phyloP scores from a whole-genome alignment of 2,888 invertebrate species.

The Drosophila paranaensis region DNA sequence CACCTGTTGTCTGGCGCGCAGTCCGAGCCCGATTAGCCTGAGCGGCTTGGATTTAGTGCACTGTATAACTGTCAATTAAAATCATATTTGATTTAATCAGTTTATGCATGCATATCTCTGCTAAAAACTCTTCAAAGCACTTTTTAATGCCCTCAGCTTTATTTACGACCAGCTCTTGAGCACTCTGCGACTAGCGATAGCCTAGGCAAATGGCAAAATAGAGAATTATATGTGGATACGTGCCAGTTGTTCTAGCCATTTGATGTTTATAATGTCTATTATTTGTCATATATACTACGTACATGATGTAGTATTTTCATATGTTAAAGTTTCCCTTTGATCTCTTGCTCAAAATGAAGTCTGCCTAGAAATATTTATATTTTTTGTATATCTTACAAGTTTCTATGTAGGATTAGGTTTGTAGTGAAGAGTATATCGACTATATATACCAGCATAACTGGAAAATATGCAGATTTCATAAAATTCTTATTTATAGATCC shows the following conservation, averaged over 20 bases:
- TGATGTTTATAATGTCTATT: too few species aligned
- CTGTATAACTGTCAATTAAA: slow-evolving; percentile 75
- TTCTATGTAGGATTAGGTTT: too few species aligned
- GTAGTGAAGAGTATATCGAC: background rate
- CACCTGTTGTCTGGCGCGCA: background rate
- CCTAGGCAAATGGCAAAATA: background rate
- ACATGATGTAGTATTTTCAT: too few species aligned
- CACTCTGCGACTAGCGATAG: background rate
- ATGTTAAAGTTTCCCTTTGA: background rate
- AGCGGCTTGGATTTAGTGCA: slow-evolving; percentile 6
- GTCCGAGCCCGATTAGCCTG: background rate
- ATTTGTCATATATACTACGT: too few species aligned
- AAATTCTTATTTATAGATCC: too few species aligned
- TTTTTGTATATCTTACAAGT: too few species aligned
- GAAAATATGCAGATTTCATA: background rate
- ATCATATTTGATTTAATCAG: slow-evolving; percentile 51
- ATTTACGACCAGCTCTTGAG: slow-evolving; percentile 47
- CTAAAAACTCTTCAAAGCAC: slow-evolving; percentile 11
- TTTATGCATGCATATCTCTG: slow-evolving; percentile 1
- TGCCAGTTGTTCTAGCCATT: too few species aligned
- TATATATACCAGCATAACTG: background rate
- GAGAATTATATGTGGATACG: background rate
- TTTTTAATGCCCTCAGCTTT: slow-evolving; percentile 17
- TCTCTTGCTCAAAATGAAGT: background rate
- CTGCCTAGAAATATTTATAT: background rate